Evolutionary conservation across 1,140 invertebrate genomes (phyloP).

Genomic region (Drosophila lini): DNA sequence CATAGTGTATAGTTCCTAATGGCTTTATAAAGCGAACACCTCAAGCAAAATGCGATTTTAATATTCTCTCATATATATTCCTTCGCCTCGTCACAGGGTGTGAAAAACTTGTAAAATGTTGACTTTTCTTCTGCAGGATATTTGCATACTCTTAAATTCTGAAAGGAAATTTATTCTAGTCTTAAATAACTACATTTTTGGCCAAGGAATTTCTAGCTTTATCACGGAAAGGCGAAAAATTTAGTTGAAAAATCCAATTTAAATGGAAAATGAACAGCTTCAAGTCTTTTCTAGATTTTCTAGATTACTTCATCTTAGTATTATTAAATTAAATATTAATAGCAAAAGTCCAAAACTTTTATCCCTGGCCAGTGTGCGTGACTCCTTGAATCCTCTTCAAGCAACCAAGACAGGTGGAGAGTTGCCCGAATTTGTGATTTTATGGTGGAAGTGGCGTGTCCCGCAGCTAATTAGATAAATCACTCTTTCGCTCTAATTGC

Average conservation of each 20-base stretch:
- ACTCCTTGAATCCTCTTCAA: background rate
- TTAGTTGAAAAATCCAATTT: background rate
- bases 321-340: conserved; percentile 9
- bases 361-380: conserved; percentile 1
- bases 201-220: conserved; percentile 1
- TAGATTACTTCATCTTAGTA: no score
- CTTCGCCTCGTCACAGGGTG: conserved; percentile 21
- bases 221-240: background rate
- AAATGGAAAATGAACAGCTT: background rate
- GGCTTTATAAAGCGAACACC: conserved; percentile 49
- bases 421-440: conserved; percentile 2
- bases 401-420: background rate
- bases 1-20: conserved; percentile 32
- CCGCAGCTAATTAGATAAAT: conserved; percentile 63
- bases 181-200: conserved; percentile 10
- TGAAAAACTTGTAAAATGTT: conserved; percentile 24
- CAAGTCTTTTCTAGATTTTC: background rate
- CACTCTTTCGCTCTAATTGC: conserved; percentile 42
- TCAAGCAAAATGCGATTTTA: conserved; percentile 46
- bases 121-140: conserved; percentile 16
- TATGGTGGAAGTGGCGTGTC: conserved; percentile 14
- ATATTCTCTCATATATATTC: conserved; percentile 26
- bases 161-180: conserved; percentile 15
- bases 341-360: background rate
- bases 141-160: conserved; percentile 29